Evolutionary conservation across 2,888 invertebrate genomes (phyloP).

Genomic region (Philereme transversata): DNA sequence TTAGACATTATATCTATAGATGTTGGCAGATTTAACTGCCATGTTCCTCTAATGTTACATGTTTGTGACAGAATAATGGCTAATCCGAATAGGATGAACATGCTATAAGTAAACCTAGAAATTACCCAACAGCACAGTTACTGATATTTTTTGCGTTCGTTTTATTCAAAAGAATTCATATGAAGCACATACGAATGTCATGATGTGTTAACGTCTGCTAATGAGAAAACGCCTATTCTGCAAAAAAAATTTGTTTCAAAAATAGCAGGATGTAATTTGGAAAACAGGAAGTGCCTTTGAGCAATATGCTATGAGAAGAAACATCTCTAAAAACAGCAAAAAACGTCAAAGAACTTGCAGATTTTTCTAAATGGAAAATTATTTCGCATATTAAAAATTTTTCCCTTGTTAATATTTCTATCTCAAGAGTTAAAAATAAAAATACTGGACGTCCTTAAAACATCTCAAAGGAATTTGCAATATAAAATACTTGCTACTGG

Average conservation of each 20-base stretch:
- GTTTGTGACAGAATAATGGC: background rate
- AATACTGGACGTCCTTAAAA: constrained; percentile 14
- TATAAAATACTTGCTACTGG: constrained; percentile 29
- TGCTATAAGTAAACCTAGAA: background rate
- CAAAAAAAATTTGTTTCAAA: background rate
- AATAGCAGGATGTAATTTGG: constrained; percentile 2
- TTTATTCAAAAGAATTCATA: no score
- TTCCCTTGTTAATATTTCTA: constrained; percentile 11
- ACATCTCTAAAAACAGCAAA: background rate
- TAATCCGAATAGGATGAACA: background rate
- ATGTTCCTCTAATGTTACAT: background rate
- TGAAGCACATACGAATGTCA: background rate
- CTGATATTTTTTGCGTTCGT: no score
- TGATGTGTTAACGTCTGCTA: background rate
- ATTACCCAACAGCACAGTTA: no score
- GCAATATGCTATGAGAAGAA: constrained; percentile 1
- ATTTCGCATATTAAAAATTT: constrained; percentile 1
- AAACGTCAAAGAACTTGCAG: constrained; percentile 4
- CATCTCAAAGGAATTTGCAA: constrained; percentile 34
- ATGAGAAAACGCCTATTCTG: constrained; percentile 4
- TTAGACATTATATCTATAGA: background rate
- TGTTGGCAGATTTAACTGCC: background rate
- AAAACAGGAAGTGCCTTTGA: constrained; percentile 14
- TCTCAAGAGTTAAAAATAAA: constrained; percentile 10
- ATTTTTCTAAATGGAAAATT: constrained; percentile 5